Evolutionary conservation across 2,888 invertebrate genomes (phyloP).

Genomic region (Drosophila anceps): DNA sequence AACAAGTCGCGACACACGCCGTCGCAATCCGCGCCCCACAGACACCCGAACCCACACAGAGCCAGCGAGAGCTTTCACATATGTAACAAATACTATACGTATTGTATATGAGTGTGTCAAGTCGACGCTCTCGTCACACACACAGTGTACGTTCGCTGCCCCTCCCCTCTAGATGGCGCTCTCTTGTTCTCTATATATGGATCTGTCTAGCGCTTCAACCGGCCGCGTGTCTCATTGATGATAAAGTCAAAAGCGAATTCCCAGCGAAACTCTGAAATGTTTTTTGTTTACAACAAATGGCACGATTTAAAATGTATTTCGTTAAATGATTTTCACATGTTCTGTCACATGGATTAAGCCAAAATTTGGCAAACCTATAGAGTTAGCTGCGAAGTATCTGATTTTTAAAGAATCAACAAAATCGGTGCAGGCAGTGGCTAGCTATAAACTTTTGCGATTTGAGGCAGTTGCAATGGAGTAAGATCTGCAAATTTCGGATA

Average conservation of each 20-base stretch:
- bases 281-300: constrained; percentile 68
- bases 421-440: constrained; percentile 52
- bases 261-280: constrained; percentile 44
- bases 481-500: constrained; percentile 39
- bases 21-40: constrained; percentile 3
- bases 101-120: constrained; percentile 1
- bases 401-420: constrained; percentile 77
- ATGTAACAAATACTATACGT: neutral
- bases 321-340: constrained; percentile 76
- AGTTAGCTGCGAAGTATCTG: constrained; percentile 58
- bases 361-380: constrained; percentile 24
- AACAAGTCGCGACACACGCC: constrained; percentile 40
- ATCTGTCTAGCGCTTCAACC: constrained; percentile 31
- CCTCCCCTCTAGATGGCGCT: constrained; percentile 3
- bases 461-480: neutral
- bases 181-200: constrained; percentile 18
- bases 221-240: constrained; percentile 65
- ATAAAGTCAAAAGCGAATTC: constrained; percentile 51
- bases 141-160: constrained; percentile 1
- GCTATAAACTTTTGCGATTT: constrained; percentile 57
- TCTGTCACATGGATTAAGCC: constrained; percentile 27
- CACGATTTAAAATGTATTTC: constrained; percentile 81
- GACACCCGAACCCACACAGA: neutral
- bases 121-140: constrained; percentile 18
- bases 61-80: neutral